Evolutionary conservation across 2,113 vertebrate genomes (phyloP), one percentile per base, ranked within the genome.

Genomic region (Tragelaphus scriptus): DNA sequence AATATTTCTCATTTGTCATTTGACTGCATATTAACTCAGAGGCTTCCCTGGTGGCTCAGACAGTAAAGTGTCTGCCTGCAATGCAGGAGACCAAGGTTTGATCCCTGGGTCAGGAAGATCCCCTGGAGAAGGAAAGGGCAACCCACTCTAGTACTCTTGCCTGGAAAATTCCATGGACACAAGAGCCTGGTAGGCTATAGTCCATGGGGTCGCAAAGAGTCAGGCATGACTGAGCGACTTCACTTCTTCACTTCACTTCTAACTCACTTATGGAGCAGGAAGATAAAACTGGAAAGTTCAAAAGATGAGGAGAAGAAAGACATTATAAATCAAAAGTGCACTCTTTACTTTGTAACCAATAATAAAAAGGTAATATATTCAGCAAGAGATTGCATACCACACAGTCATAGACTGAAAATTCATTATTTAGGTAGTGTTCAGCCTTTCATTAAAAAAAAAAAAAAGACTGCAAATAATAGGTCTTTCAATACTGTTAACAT

Each of bases 141-240:
- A 25, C 5, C 58, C 19, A 75, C n/a, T 75, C 68, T 11, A 75
- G 19, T 75, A 75, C 19, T 75, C 19, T 75, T 75, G 19, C 68
- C 68, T 40, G n/a, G 68, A 75, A 40, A 75, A 40, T 23, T 40
- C 10, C n/a, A 40, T 3, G n/a, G n/a, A 40, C 0, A 0, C 68
- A 75, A 75, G 68, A 75, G 19, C n/a, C 68, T 75, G 68, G 68
- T 13, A 75, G 68, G 10, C 19, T 75, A 23, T 2, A 75, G n/a
- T 75, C 68, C 19, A 23, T 75, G 68, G 19, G 1, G 68, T 75
- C 1, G 0, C 68, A 25, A 71, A 40, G 68, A 23, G 21, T 71
- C 36, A 71, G n/a, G 40, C 2, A 40, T 2, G 19, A 75, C 68
- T 40, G 19, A 75, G n/a, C 11, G 5, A 75, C 5, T 40, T 75